These are phyloP conservation scores for Holacanthus passer DNA, from an alignment of 2,113 vertebrate genomes.

Conservation along the genomic window DNA sequence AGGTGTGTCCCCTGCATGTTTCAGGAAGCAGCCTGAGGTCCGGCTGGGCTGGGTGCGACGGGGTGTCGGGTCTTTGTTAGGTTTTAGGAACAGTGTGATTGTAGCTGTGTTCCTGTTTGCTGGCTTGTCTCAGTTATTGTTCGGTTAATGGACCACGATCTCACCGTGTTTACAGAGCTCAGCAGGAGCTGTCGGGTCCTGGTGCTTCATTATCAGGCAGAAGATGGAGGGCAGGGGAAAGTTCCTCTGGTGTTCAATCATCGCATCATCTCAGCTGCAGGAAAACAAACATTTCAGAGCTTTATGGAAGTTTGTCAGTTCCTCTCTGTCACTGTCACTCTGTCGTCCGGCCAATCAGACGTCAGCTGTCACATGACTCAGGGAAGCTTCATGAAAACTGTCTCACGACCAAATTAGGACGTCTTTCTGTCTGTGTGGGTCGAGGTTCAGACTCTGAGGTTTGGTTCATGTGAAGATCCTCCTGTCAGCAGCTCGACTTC, in stretches of 20 bases:
- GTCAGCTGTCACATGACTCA: conserved; percentile 7
- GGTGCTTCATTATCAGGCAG: no score
- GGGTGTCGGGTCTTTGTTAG: background rate
- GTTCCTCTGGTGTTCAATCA: no score
- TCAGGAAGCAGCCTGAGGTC: background rate
- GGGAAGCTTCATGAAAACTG: background rate
- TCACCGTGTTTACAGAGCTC: no score
- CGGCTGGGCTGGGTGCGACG: background rate
- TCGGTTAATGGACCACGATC: no score
- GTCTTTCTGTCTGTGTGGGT: background rate
- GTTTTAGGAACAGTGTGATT: background rate
- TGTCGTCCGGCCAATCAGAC: background rate
- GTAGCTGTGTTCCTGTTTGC: no score
- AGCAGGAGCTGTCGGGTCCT: no score
- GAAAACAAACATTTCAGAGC: background rate
- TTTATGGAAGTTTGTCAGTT: background rate
- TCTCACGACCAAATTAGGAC: conserved; percentile 40
- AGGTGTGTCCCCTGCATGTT: no score
- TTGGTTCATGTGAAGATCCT: background rate
- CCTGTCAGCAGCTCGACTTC: conserved; percentile 29
- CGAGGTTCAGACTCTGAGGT: background rate
- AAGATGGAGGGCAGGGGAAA: no score
- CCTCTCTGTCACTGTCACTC: background rate
- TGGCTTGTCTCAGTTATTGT: no score
- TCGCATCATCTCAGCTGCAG: background rate